Base-by-base conservation (phyloP, 2,113 vertebrate genomes). In the Syngnathus typhle region DNA sequence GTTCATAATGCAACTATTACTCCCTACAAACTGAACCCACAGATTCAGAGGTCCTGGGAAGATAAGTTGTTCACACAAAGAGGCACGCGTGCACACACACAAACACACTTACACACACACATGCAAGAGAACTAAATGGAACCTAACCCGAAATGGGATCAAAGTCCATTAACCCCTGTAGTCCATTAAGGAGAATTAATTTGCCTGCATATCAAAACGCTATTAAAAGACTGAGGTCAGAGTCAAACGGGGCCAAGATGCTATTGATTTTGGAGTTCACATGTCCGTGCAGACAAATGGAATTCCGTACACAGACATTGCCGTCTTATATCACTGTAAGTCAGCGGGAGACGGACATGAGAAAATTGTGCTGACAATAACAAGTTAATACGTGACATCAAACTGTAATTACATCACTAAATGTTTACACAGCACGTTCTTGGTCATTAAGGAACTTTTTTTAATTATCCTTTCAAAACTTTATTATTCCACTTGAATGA, bases 101-200 rank as follows among this genome's bases (percentile, higher is more conserved):
- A 47, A 13, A 77, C 54, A 46, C 21, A 58, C 11, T n/a, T n/a
- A 58, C 67, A 58, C 41, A 54, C 19, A 49, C 32, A 47, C 38
- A 18, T n/a, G 69, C n/a, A 74, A 54, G 83, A 54, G 83, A 72
- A 79, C 83, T 83, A 90, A 89, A 90, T 79, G 70, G 85, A 87
- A 87, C 78, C 73, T 72, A 85, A 86, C 70, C 80, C 84, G 81
- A 67, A 43, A 89, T 88, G 89, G 85, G 88, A 84, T 91, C 90
- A 92, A 93, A 93, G 89, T 81, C 91, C 89, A 91, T 84, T 93
- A 89, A 91, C 91, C 88, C 87, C 32, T 66, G 79, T 81, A 71
- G 73, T 83, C 91, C 91, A 92, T 91, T 93, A 90, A 82, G 84
- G 86, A 87, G 89, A 93, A 94, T 93, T 90, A 93, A 93, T 93